These are phyloP conservation scores for Papilio glaucus DNA, from an alignment of 1,140 invertebrate species.

Conservation along the genomic window DNA sequence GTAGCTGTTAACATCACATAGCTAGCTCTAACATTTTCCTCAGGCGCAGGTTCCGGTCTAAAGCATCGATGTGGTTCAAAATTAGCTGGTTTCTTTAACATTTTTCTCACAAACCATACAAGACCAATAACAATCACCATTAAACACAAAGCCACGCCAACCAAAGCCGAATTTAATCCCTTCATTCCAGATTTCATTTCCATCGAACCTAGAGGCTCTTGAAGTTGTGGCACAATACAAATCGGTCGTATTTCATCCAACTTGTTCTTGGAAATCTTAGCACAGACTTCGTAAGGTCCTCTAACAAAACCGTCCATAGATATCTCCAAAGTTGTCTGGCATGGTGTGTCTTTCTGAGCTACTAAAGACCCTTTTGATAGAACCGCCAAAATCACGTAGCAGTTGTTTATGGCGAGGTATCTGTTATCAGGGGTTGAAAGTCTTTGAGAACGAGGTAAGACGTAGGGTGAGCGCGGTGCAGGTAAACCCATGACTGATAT, in stretches of 20 bases:
- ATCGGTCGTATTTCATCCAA: conserved; percentile 72
- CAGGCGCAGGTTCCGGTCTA: conserved; percentile 78
- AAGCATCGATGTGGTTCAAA: conserved; percentile 84
- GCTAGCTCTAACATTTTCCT: conserved; percentile 80
- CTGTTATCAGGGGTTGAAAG: conserved; percentile 61
- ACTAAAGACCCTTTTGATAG: conserved; percentile 75
- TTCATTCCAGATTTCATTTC: conserved; percentile 79
- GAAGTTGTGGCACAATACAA: conserved; percentile 82
- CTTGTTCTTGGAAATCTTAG: conserved; percentile 76
- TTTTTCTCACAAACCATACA: conserved; percentile 83
- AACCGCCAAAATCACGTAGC: conserved; percentile 77
- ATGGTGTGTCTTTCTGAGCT: conserved; percentile 80
- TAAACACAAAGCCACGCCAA: conserved; percentile 82
- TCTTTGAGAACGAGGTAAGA: conserved; percentile 63
- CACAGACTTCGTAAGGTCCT: conserved; percentile 81
- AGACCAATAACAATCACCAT: conserved; percentile 82
- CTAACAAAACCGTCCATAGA: conserved; percentile 80
- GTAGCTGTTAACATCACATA: conserved; percentile 86
- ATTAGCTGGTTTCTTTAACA: conserved; percentile 82
- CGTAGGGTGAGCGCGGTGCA: conserved; percentile 57
- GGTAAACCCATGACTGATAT: conserved; percentile 76
- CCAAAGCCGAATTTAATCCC: conserved; percentile 80
- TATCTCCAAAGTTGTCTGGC: conserved; percentile 70
- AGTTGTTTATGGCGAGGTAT: conserved; percentile 67
- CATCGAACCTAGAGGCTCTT: conserved; percentile 64